phyloP scores from a whole-genome alignment of 2,888 invertebrate species.

The Macrosoma leucophasiata region DNA sequence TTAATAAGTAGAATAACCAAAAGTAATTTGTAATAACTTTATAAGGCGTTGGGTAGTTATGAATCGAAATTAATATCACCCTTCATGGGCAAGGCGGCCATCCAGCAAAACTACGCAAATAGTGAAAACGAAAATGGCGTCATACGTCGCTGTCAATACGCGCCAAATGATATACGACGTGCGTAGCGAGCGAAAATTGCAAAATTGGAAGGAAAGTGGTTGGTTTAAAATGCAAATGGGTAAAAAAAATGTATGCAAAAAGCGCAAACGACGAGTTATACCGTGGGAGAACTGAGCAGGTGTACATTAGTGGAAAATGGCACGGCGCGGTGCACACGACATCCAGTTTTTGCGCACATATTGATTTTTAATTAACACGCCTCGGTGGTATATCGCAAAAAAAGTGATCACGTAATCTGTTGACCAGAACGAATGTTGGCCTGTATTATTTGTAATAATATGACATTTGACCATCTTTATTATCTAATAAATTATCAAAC shows the following conservation, averaged over 20 bases:
- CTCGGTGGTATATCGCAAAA: conserved; percentile 24
- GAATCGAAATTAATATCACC: too few relatives aligned
- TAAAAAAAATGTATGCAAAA: conserved; percentile 42
- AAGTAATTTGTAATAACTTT: too few relatives aligned
- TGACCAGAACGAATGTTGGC: conserved; percentile 13
- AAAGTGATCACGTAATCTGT: too few relatives aligned
- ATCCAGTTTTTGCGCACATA: conserved; percentile 33
- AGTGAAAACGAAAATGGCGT: too few relatives aligned
- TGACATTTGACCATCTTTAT: conserved; percentile 23
- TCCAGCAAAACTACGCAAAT: too few relatives aligned
- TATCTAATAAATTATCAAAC: too few relatives aligned
- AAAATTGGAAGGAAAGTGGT: conserved; percentile 68
- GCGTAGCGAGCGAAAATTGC: conserved; percentile 47
- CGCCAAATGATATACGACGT: conserved; percentile 40
- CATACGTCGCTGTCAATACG: conserved; percentile 24
- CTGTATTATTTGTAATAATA: too few relatives aligned
- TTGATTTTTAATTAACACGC: conserved; percentile 62
- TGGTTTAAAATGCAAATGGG: conserved; percentile 57
- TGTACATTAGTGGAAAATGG: conserved; percentile 32
- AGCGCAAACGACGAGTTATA: conserved; percentile 44
- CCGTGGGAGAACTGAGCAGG: conserved; percentile 70
- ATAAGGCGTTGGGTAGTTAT: too few relatives aligned
- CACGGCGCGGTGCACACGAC: conserved; percentile 34
- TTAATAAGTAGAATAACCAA: too few relatives aligned
- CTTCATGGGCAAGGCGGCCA: too few relatives aligned